These are phyloP conservation scores for Monochamus alternatus DNA, from an alignment of 2,888 invertebrate species.

Conservation along the genomic window DNA sequence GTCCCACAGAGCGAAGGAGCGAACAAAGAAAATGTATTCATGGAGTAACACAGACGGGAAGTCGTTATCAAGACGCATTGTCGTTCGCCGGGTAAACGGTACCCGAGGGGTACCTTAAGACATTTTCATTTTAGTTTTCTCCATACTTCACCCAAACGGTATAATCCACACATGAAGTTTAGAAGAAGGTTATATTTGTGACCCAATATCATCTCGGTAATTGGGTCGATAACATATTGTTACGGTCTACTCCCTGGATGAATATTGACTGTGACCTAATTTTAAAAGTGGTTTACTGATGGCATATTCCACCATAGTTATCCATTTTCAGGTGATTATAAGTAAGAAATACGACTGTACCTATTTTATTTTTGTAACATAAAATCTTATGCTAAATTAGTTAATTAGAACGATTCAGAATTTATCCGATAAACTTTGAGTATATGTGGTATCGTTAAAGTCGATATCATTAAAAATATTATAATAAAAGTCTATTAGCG, in stretches of 20 bases:
- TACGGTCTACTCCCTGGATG: neutral
- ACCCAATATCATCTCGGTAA: constrained; percentile 37
- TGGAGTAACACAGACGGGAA: constrained; percentile 65
- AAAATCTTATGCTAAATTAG: too few species aligned
- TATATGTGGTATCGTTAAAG: too few species aligned
- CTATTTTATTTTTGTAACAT: too few species aligned
- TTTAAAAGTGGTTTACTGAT: neutral
- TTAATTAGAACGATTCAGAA: too few species aligned
- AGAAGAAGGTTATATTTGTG: constrained; percentile 39
- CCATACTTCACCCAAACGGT: constrained; percentile 60
- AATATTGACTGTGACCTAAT: neutral
- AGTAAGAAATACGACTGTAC: too few species aligned
- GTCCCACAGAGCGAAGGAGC: constrained; percentile 57
- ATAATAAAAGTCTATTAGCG: too few species aligned
- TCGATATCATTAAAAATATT: too few species aligned
- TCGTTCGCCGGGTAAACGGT: constrained; percentile 68
- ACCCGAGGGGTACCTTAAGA: constrained; percentile 68
- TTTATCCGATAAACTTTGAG: too few species aligned
- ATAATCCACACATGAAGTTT: constrained; percentile 58
- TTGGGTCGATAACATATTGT: constrained; percentile 37
- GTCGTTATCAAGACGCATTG: constrained; percentile 71
- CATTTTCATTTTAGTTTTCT: constrained; percentile 70
- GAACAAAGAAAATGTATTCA: constrained; percentile 69
- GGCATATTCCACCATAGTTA: too few species aligned
- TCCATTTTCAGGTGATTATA: too few species aligned